Evolutionary conservation across 2,797 vertebrate species (phyloP), one percentile per base, ranked within the genome.

Genomic region (Limosa lapponica): DNA sequence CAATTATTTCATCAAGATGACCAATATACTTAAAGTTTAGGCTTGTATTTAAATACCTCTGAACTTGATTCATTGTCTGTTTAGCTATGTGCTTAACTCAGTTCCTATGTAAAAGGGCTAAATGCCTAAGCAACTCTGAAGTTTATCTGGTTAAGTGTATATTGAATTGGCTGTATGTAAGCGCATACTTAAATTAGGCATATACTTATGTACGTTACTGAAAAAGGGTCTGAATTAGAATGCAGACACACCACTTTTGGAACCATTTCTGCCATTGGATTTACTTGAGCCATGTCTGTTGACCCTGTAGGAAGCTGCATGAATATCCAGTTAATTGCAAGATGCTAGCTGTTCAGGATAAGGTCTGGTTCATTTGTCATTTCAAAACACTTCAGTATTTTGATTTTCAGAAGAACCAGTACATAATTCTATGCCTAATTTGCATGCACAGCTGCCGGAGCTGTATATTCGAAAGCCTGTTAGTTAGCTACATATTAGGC

Each of bases 341-440:
- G 77, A 37, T 72, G 6, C 11, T 65, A 15, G 20, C 8, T 81
- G 11, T 70, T 84, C 6, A 64, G 36, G 39, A 41, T 65, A 70
- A 73, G 10, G 37, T 88, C 17, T 64, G 5, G 28, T 79, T 89
- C 52, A 16, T 77, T 36, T 34, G 13, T 48, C 1, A 3, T 61
- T 71, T 64, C 51, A 64, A 81, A 90, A 48, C 14, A n/a, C 8
- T 37, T 14, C 11, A 51, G 5, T 69, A 22, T 59, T 87, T 72
- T 0, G 1, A 15, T 80, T 88, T 85, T 51, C 43, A 55, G 43
- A 87, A 89, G 25, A 88, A 59, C 11, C 27, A 6, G 17, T 95
- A 79, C 46, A 70, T 96, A 89, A 93, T 79, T 93, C 23, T 95
- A 36, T 95, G 93, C 81, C 93, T 96, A 92, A 92, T 95, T 94